Percentiles rank a stretch among this genome's conserved stretches.
Conservation (phyloP, 92 coral and sea anemone species). For the Porites cylindrica region DNA sequence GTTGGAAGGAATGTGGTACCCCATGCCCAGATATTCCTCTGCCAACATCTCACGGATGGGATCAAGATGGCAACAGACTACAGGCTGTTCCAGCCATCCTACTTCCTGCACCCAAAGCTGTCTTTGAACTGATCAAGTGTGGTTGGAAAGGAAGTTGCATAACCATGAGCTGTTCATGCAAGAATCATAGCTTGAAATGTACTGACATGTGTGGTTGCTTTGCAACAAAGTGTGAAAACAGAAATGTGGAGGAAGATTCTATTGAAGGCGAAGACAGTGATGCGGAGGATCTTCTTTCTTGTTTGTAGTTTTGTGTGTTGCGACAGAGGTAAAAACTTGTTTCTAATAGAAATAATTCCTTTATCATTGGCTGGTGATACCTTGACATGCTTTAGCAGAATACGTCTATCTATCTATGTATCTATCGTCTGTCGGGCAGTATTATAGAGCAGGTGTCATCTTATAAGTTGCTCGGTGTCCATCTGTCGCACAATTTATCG, state of each 20-base stretch:
- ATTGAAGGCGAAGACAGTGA: constrained; percentile 29
- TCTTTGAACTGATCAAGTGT: constrained; percentile 65
- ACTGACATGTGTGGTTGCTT: constrained; percentile 67
- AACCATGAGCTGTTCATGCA: constrained; percentile 26
- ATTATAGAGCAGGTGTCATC: too few relatives aligned
- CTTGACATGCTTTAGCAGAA: too few relatives aligned
- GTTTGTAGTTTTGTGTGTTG: too few relatives aligned
- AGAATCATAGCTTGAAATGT: constrained; percentile 52
- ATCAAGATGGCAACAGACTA: too few relatives aligned
- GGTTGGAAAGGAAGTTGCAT: constrained; percentile 65
- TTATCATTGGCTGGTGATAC: too few relatives aligned
- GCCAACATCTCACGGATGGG: too few relatives aligned
- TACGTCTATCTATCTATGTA: too few relatives aligned
- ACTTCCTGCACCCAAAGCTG: constrained; percentile 70
- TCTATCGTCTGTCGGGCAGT: too few relatives aligned
- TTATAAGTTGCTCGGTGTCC: too few relatives aligned
- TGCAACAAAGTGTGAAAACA: constrained; percentile 48
- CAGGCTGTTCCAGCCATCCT: constrained; percentile 52
- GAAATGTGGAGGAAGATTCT: constrained; percentile 7
- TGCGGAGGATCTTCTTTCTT: constrained; percentile 22
- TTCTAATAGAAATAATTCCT: too few relatives aligned
- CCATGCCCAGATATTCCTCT: neutral
- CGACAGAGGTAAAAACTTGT: too few relatives aligned
- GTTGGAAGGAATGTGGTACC: constrained; percentile 45
- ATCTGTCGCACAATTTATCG: too few relatives aligned